These are phyloP conservation scores for Piprites chloris DNA, from an alignment of 2,113 vertebrate genomes.

Conservation along the genomic window DNA sequence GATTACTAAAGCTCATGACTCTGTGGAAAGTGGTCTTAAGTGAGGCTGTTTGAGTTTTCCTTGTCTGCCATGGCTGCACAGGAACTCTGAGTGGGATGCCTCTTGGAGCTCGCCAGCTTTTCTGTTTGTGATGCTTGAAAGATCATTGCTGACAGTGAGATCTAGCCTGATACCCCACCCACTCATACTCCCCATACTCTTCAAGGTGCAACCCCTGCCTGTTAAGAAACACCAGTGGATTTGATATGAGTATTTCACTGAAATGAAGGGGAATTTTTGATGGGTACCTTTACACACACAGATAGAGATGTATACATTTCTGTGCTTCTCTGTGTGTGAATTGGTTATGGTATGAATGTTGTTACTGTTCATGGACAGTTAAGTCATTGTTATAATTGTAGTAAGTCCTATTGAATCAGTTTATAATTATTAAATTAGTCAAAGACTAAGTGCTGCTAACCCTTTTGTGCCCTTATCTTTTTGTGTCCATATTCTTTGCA, in stretches of 20 bases:
- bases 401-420: not conserved
- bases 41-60: not conserved
- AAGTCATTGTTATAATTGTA: rapidly evolving
- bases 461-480: not conserved
- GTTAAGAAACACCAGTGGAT: not conserved
- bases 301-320: not conserved
- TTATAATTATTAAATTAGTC: not conserved
- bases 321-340: not conserved
- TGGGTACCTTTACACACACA: not conserved
- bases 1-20: too few relatives aligned
- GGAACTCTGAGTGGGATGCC: not conserved
- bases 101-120: not conserved
- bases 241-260: not conserved
- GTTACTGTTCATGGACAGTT: not conserved
- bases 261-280: not conserved
- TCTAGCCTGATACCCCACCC: not conserved
- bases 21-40: not conserved
- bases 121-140: not conserved
- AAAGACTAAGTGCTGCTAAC: not conserved
- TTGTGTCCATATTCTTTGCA: not conserved
- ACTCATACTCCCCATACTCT: not conserved
- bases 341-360: not conserved
- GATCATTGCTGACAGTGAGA: not conserved
- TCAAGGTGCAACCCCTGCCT: not conserved
- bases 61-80: rapidly evolving